These are phyloP conservation scores for Drosophila formosana DNA, from an alignment of 2,888 invertebrate species.

Conservation along the genomic window DNA sequence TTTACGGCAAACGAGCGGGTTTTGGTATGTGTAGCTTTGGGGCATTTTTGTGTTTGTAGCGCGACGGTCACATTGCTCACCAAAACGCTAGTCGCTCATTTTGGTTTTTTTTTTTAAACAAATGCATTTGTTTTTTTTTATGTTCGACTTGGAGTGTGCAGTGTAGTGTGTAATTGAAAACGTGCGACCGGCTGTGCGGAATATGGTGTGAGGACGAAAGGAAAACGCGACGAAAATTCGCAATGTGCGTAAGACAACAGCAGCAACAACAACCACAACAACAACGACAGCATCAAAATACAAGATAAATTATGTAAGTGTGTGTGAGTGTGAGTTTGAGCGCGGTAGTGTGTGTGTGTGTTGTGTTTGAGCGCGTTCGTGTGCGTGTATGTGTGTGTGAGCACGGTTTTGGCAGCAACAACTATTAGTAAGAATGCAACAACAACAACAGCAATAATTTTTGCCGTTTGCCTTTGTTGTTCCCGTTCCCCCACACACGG, in stretches of 20 bases:
- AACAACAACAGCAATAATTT: conserved; percentile 34
- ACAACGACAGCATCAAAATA: conserved; percentile 44
- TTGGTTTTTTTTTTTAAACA: conserved; percentile 74
- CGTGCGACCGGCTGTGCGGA: conserved; percentile 37
- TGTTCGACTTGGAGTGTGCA: conserved; percentile 60
- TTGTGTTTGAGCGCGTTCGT: conserved; percentile 29
- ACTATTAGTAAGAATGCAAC: conserved; percentile 59
- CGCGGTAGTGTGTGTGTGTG: conserved; percentile 22
- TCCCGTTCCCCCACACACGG: conserved; percentile 76
- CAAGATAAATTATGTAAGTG: conserved; percentile 72
- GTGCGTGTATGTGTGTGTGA: conserved; percentile 24
- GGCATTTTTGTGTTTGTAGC: conserved; percentile 15
- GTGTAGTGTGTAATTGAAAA: conserved; percentile 29
- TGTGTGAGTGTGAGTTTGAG: conserved; percentile 29
- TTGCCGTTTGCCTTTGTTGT: conserved; percentile 56
- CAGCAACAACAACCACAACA: not conserved
- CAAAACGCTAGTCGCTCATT: conserved; percentile 59
- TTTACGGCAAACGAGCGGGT: conserved; percentile 6
- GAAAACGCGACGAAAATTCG: conserved; percentile 30
- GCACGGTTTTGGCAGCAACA: conserved; percentile 46
- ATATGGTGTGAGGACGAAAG: conserved; percentile 45
- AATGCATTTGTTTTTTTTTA: conserved; percentile 75
- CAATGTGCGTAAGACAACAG: conserved; percentile 56
- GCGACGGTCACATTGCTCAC: conserved; percentile 41
- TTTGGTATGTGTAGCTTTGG: not conserved